Percentiles rank a stretch among this genome's conserved stretches.
Evolutionary conservation across 2,113 vertebrate species (phyloP).

Genomic region (Podarcis raffonei): DNA sequence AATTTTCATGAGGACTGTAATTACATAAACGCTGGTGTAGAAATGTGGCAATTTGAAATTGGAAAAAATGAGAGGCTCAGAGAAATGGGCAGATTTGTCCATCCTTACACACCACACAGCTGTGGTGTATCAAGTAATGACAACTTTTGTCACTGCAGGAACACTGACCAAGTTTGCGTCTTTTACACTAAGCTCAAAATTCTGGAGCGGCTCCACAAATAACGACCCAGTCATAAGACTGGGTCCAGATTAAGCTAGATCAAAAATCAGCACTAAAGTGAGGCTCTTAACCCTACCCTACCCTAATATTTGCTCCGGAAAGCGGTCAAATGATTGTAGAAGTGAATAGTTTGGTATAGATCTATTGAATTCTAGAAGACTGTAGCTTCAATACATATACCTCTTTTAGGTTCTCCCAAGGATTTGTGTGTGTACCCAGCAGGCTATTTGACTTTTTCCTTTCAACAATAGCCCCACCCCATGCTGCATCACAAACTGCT

Average conservation of each 20-base stretch:
- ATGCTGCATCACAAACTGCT: slow-evolving; percentile 7
- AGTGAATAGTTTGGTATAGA: background rate
- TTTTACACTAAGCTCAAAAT: background rate
- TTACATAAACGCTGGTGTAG: too few relatives aligned
- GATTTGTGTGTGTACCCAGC: background rate
- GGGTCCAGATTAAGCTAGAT: background rate
- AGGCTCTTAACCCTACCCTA: background rate
- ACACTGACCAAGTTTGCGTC: background rate
- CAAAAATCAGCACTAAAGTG: background rate
- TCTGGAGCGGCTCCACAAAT: background rate
- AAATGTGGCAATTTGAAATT: too few relatives aligned
- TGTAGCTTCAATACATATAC: background rate
- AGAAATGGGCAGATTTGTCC: too few relatives aligned
- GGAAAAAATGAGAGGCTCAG: too few relatives aligned
- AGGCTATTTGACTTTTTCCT: background rate
- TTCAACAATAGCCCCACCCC: background rate
- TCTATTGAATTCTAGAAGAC: background rate
- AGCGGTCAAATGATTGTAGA: background rate
- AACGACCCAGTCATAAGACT: background rate
- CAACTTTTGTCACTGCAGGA: background rate
- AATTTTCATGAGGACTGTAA: too few relatives aligned
- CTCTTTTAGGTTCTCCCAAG: background rate
- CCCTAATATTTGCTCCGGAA: background rate
- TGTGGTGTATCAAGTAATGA: background rate
- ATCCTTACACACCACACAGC: too few relatives aligned